Conservation (phyloP, 2,888 invertebrate genomes). For the Ceraclea dissimilis region DNA sequence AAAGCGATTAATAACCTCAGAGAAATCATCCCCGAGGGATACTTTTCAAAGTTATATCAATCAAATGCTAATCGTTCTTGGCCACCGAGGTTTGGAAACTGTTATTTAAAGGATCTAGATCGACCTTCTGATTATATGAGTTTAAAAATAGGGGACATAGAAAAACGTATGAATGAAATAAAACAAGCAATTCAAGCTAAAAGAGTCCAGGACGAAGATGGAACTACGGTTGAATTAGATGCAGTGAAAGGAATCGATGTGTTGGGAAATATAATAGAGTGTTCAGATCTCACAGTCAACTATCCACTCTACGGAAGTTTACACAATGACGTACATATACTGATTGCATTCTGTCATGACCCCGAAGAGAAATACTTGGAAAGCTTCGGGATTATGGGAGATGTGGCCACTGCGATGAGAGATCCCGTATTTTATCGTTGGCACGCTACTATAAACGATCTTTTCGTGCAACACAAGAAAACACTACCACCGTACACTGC, state of each 20-base stretch:
- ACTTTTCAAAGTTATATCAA: constrained; percentile 64
- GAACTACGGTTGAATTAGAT: constrained; percentile 49
- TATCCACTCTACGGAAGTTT: constrained; percentile 64
- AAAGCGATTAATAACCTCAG: constrained; percentile 16
- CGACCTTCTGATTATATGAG: constrained; percentile 59
- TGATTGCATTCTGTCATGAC: constrained; percentile 71
- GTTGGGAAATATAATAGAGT: constrained; percentile 73
- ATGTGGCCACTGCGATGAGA: constrained; percentile 33
- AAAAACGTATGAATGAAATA: constrained; percentile 68
- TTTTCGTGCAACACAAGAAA: constrained; percentile 32
- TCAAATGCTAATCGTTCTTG: constrained; percentile 55
- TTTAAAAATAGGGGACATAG: constrained; percentile 61
- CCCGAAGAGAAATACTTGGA: constrained; percentile 65
- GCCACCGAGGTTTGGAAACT: constrained; percentile 52
- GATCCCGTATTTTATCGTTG: constrained; percentile 36
- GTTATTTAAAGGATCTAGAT: constrained; percentile 52
- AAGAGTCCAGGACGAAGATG: constrained; percentile 48
- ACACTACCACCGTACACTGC: constrained; percentile 30
- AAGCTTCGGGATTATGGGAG: constrained; percentile 33
- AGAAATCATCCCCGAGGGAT: constrained; percentile 31
- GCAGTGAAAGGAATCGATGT: constrained; percentile 67
- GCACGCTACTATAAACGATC: constrained; percentile 33
- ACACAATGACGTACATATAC: constrained; percentile 76
- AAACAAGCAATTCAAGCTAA: constrained; percentile 62
- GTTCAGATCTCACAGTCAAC: constrained; percentile 63